Evolutionary conservation across 2,113 vertebrate species (phyloP), one percentile per base, ranked within the genome.

Genomic region (Lutjanus erythropterus): DNA sequence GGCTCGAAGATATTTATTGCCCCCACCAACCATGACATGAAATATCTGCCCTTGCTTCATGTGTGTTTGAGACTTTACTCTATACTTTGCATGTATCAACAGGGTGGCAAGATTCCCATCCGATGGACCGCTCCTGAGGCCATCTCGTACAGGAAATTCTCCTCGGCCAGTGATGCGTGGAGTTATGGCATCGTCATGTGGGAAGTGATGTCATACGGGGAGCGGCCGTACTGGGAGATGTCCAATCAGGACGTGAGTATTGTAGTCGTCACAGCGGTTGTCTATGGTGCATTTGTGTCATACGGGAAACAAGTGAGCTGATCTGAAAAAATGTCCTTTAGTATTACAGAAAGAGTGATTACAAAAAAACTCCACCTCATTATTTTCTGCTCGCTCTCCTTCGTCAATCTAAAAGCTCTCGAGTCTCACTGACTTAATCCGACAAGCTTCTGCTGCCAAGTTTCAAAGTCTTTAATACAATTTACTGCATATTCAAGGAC

Each of bases 171-270:
- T 0, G 97, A 99, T 0, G 95, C 96, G 0, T 99, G 97, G 97
- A 99, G 97, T 88, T 99, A 98, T 0, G 97, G 97, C 25, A 99
- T 99, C n/a, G 97, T 99, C 66, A 99, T 99, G 97, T 98, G 97
- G 97, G 97, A 99, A 91, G 97, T 99, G 91, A 98, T 99, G 97
- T 98, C 97, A 52, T 98, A 98, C 0, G 97, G 97, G 68, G 97
- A 99, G 80, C 95, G 97, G 67, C 97, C 97, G 0, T 99, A 99
- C 27, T 99, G 97, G 97, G 97, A 99, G 92, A 99, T 99, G 97
- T 99, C 97, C 85, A 99, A 99, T 92, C 97, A 99, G 92, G 97
- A 99, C 78, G 97, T 99, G 93, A 97, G 97, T 97, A 68, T 37
- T 29, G 9, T 8, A 18, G 33, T 35, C 10, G 2, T 55, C 19